Evolutionary conservation across 2,888 invertebrate genomes (phyloP).

Genomic region (Luffia ferchaultella): DNA sequence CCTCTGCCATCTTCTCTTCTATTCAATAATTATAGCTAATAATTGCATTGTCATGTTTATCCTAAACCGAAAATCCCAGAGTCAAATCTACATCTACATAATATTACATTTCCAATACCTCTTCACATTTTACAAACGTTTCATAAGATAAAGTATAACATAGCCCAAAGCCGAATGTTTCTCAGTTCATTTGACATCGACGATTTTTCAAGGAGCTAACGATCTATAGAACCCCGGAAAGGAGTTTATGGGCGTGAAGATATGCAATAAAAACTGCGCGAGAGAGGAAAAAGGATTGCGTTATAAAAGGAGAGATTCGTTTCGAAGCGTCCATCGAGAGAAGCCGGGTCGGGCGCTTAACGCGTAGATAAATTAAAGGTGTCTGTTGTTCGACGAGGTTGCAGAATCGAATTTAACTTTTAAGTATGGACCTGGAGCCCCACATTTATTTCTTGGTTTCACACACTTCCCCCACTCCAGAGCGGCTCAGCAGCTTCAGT

Average conservation of each 20-base stretch:
- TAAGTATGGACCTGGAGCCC: neutral
- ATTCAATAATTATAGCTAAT: no score
- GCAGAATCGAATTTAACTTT: neutral
- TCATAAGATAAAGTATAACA: no score
- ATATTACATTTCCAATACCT: no score
- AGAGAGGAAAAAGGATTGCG: neutral
- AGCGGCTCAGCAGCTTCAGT: neutral
- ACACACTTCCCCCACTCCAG: neutral
- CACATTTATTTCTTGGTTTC: neutral
- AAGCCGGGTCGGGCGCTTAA: neutral
- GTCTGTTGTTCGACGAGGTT: neutral
- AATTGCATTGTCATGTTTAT: no score
- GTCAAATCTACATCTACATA: no score
- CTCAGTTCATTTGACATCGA: neutral
- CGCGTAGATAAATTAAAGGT: neutral
- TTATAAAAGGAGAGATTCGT: neutral
- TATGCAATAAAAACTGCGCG: neutral
- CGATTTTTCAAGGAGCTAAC: neutral
- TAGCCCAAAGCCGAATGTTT: no score
- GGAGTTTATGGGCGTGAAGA: neutral
- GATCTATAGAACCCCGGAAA: neutral
- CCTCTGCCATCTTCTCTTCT: no score
- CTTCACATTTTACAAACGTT: no score
- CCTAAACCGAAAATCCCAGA: no score
- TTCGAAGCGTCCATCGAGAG: neutral